Evolutionary conservation across 2,113 vertebrate species (phyloP), one percentile per base, ranked within the genome.

Genomic region (Saccopteryx bilineata): DNA sequence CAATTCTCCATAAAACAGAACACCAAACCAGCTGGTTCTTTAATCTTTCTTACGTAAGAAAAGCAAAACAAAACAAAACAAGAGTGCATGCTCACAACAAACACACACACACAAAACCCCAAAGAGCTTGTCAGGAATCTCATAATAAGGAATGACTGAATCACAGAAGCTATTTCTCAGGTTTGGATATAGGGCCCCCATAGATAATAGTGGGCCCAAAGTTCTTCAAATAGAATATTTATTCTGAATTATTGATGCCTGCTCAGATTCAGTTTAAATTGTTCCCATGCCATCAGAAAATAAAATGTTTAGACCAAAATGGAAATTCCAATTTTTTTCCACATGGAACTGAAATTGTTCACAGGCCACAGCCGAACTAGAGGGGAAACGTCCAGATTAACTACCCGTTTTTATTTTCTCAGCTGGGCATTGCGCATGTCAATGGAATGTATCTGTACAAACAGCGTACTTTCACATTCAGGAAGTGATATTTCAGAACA

Each of bases 401-500:
- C 15, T 31, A 24, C 14, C 3, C 23, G 48, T 74, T 87, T 94
- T 26, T 97, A 94, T 97, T 98, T 98, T 97, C 97, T 97, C 98
- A 98, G 97, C 97, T 98, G 97, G 71, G 71, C 23, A 39, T 92
- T 78, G 23, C 5, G 9, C 46, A 71, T 89, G 48, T 76, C 96
- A 93, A 52, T 66, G 90, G 97, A 97, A 93, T 65, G 65, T 90
- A 91, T 97, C 76, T 95, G 90, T 83, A 92, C 75, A 93, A 96
- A 96, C 72, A 91, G 58, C 0, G 0, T 68, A 87, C 65, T 97
- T 97, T 96, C 93, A 97, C 56, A 95, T 96, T 96, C 0, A 18
- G 97, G 90, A 98, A 98, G 74, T 96, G 94, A 93, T 97, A 98
- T 96, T 98, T 98, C 83, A 93, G 97, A 97, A 95, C 33, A 90